Evolutionary conservation across 2,888 invertebrate species (phyloP), one percentile per base, ranked within the genome.

Genomic region (Phlogophora meticulosa): DNA sequence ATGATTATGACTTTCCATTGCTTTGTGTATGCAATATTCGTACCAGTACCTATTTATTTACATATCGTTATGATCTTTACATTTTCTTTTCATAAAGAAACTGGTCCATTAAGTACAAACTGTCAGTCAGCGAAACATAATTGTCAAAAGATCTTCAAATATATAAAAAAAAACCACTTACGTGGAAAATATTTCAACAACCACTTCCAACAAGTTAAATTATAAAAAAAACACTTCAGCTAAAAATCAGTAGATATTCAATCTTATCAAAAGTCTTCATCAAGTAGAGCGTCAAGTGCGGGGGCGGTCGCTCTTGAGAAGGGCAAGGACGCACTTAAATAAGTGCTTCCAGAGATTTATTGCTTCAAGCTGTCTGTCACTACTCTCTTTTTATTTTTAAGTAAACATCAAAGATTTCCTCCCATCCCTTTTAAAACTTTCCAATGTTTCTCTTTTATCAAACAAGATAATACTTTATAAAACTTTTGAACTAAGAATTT

Each of bases 251-350:
- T 38, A 24, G 28, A 22, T 48, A 45, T 71, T 57, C 43, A 52
- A 17, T 49, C 55, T 55, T 28, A 58, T 46, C 51, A 22, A 11
- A 49, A 58, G 40, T 45, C 28, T 49, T 53, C 43, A 52, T 72
- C 38, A 36, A 34, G 38, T 46, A 38, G 20, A 66, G 57, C 13
- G 57, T 40, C 22, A 34, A 70, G 73, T 22, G 63, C 45, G 63
- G 55, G 57, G 69, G 63, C 40, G 67, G 51, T 9, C 34, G 43
- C 48, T 20, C 55, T 65, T 48, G 20, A 40, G 45, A 70, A 78
- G 75, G 78, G 51, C 69, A 78, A 83, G 75, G 78, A 51, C 83
- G 63, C 70, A 65, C 70, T 75, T 75, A 69, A 77, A 51, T 64
- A 38, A 73, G 63, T 49, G 57, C 57, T 65, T 52, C 45, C 49